Conservation (phyloP, 2,888 invertebrate genomes). For the Megastigmus dorsalis region DNA sequence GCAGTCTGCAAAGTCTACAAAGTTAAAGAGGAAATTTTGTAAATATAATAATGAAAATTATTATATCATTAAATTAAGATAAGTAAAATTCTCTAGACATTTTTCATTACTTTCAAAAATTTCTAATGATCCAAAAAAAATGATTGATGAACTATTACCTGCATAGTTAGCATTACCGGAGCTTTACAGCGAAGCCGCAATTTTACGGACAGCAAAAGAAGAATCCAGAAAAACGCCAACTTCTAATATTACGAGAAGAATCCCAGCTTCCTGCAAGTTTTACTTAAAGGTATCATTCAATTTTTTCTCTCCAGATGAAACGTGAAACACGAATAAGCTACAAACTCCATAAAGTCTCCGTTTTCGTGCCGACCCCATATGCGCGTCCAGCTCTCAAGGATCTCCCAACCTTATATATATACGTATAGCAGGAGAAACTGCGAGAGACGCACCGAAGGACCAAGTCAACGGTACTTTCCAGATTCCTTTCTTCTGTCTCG, state of each 20-base stretch:
- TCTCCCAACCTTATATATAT: background rate
- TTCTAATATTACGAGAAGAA: conserved; percentile 25
- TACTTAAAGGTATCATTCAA: conserved; percentile 37
- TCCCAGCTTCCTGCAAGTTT: conserved; percentile 19
- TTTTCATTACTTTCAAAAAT: too few species aligned
- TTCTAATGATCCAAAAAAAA: too few species aligned
- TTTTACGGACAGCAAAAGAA: background rate
- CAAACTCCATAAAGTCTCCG: conserved; percentile 23
- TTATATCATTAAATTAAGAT: too few species aligned
- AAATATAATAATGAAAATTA: too few species aligned
- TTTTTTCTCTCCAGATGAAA: conserved; percentile 62
- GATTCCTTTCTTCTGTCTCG: conserved; percentile 58
- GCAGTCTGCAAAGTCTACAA: too few species aligned
- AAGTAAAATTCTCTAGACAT: too few species aligned
- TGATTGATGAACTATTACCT: too few species aligned
- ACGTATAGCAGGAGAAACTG: background rate
- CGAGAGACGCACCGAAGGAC: background rate
- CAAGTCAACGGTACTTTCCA: conserved; percentile 50
- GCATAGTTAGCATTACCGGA: too few species aligned
- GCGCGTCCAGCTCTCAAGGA: conserved; percentile 25
- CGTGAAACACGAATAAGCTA: conserved; percentile 58
- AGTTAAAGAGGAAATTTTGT: too few species aligned
- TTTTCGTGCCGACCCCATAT: conserved; percentile 25
- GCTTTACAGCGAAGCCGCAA: too few species aligned
- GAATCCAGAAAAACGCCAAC: conserved; percentile 1